Conservation (phyloP, 1,140 invertebrate genomes). For the Periplaneta americana region DNA sequence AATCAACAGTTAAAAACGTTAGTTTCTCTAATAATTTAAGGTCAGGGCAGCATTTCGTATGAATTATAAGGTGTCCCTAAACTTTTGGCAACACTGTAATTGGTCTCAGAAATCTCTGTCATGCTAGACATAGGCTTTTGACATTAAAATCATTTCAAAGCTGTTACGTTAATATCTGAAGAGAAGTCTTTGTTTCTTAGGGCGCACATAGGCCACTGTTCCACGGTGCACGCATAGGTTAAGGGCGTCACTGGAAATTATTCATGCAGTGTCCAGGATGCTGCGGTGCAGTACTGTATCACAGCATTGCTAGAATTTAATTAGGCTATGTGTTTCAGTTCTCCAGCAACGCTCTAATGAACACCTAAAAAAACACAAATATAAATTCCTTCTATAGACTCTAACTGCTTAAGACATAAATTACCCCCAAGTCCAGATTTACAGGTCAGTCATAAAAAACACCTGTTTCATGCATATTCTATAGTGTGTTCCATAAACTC, state of each 20-base stretch:
- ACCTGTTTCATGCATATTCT: background rate
- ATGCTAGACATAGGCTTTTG: too few relatives aligned
- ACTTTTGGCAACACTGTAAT: too few relatives aligned
- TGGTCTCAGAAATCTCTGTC: too few relatives aligned
- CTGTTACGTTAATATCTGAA: too few relatives aligned
- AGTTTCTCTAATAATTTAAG: too few relatives aligned
- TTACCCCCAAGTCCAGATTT: background rate
- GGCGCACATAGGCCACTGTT: background rate
- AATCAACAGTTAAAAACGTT: too few relatives aligned
- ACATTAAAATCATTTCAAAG: too few relatives aligned
- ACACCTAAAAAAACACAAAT: background rate
- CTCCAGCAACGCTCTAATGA: background rate
- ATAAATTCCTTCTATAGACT: background rate
- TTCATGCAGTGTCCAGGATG: background rate
- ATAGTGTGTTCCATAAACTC: background rate
- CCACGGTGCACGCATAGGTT: background rate
- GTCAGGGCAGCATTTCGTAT: too few relatives aligned
- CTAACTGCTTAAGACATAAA: background rate
- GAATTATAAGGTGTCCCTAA: too few relatives aligned
- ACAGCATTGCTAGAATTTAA: background rate
- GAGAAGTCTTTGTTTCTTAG: too few relatives aligned
- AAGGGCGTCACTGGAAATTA: background rate
- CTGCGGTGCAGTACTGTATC: background rate
- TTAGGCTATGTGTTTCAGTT: background rate
- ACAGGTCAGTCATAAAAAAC: background rate